Base-by-base conservation (phyloP, 1,140 invertebrate species). In the Propsilocerus akamusi region DNA sequence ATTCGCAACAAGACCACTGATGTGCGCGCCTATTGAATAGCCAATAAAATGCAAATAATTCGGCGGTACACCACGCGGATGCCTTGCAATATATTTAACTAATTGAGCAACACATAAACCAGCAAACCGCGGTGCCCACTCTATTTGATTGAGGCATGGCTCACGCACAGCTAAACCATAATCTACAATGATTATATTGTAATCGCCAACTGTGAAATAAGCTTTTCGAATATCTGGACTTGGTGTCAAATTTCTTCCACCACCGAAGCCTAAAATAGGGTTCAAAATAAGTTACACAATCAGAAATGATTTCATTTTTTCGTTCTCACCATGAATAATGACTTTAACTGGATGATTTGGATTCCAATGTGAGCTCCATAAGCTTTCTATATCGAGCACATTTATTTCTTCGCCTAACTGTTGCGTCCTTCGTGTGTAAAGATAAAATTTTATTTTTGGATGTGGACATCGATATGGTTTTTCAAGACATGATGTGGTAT, bases 101-200 rank as follows among this genome's bases (percentile, higher is more conserved):
- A 88, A 66, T 62, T 88, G 84, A 23, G 83, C 79, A 55, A 87
- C 82, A 63, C 85, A 89, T 58, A 79, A 72, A 47, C 76, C 75
- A n/a, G 76, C 79, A 59, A 89, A 89, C 34, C 84, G 72, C 11
- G 85, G 85, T 7, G 80, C 77, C 85, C 85, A 89, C 55, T 83
- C 80, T 71, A 89, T 80, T 74, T 77, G 77, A 56, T 80, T 78
- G 2, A 89, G 68, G 60, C 85, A 89, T 2, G 84, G 84, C 59
- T 87, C 82, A 58, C 79, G 77, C 2, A 86, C 85, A n/a, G 86
- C 70, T 8, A 75, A 71, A 34, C 77, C 77, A 61, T 87, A 87
- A 68, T 89, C 83, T n/a, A 87, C 83, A 46, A 89, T 85, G 55
- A 89, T 83, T 47, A 89, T 80, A 59, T 89, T 89, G 61, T 86